Evolutionary conservation across 2,113 vertebrate genomes (phyloP), one percentile per base, ranked within the genome.

Genomic region (Turdus rufiventris): DNA sequence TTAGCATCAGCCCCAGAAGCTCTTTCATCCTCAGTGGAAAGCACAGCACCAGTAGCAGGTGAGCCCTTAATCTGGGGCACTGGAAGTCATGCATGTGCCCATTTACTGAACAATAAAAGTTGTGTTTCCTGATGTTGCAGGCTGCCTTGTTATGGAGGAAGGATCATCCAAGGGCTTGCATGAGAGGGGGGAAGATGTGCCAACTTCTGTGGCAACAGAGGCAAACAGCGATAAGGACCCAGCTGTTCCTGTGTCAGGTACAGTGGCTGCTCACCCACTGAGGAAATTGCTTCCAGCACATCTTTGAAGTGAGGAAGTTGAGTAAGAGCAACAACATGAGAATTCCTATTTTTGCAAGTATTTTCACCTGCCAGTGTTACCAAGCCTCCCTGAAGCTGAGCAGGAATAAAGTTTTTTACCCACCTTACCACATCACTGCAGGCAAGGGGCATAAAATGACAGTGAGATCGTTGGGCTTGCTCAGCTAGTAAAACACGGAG

Each of bases 31-130:
- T 90, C 95, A 29, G 43, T 43, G 33, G 95, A 94, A 48, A 91
- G 40, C 28, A 23, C 81, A 15, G 57, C 72, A 10, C 68, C n/a
- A 0, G 71, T 38, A 13, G 78, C n/a, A 1, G 97, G 98, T 98
- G 80, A 96, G 94, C 8, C 14, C 61, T 71, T 60, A 11, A 14
- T 8, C 16, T 45, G 60, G 45, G 28, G 34, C 9, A 6, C 42
- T 28, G 36, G 4, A 66, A 57, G 16, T 8, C 43, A 36, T 67
- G 13, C 34, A 4, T 73, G 4, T 6, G 15, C 14, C 51, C 13
- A 10, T 4, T 65, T 43, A 14, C 21, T 21, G 34, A 62, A 14
- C 19, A 50, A 18, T 40, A 42, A 70, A 21, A 61, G n/a, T 11
- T 51, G 21, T 83, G 38, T 29, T 43, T 86, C 42, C 53, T 70